Conservation (phyloP, 2,113 vertebrate genomes). For the Scytalopus superciliaris region DNA sequence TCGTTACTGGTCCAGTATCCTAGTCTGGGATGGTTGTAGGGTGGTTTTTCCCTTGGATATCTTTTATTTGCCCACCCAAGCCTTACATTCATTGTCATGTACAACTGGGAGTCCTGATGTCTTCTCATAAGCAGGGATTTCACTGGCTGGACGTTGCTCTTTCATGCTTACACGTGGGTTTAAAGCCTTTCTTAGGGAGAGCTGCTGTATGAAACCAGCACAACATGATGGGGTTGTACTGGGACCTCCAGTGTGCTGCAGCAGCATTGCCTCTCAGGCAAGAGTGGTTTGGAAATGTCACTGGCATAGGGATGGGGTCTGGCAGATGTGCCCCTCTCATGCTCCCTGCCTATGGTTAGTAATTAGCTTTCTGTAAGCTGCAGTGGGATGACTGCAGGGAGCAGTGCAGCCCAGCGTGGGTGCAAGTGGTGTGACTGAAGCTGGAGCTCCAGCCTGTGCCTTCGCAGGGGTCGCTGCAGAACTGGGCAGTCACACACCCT, state of each 20-base stretch:
- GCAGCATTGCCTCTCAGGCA: rapidly evolving
- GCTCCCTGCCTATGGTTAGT: neutral
- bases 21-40: neutral
- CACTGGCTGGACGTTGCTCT: neutral
- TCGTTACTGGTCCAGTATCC: too few relatives aligned
- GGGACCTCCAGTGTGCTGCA: neutral
- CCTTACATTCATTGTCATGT: rapidly evolving
- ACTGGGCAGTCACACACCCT: rapidly evolving
- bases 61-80: rapidly evolving
- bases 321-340: rapidly evolving
- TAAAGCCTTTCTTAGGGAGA: neutral
- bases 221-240: rapidly evolving
- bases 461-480: neutral
- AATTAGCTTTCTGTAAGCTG: neutral
- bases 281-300: neutral
- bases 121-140: neutral
- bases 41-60: neutral
- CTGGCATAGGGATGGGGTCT: neutral
- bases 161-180: neutral
- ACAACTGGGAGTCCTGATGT: neutral
- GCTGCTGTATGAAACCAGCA: neutral
- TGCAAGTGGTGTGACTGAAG: rapidly evolving
- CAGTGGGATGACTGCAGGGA: neutral
- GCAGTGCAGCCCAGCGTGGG: neutral
- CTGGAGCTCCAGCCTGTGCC: neutral